These are phyloP conservation scores for Anhinga rufa DNA, from an alignment of 2,113 vertebrate species.

Conservation along the genomic window DNA sequence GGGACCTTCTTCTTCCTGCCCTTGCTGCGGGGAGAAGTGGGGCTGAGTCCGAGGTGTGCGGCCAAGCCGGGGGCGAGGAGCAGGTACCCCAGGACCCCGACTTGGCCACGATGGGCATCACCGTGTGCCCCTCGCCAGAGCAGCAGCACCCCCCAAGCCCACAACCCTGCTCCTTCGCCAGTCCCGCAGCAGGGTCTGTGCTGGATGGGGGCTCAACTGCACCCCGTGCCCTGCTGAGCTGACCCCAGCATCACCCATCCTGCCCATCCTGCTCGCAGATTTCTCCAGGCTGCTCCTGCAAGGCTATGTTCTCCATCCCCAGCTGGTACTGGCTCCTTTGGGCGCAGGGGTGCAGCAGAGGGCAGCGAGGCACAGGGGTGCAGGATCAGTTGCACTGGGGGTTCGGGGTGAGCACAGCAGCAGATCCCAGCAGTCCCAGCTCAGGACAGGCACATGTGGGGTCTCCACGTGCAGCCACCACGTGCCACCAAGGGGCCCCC, in stretches of 20 bases:
- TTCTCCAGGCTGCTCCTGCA: neutral
- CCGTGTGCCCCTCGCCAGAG: neutral
- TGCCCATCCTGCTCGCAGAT: neutral
- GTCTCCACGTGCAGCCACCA: fast-evolving
- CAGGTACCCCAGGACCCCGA: fast-evolving
- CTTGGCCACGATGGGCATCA: fast-evolving
- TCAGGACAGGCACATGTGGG: neutral
- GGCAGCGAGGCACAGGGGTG: neutral
- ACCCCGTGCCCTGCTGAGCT: neutral
- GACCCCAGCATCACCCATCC: neutral
- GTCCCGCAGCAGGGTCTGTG: neutral
- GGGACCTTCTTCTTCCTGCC: neutral
- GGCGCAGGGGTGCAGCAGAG: fast-evolving
- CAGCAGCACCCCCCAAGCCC: neutral
- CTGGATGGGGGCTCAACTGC: neutral
- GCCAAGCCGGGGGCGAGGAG: neutral
- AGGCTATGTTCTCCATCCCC: neutral
- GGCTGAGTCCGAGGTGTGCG: neutral
- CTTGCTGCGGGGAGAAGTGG: slow-evolving; percentile 39
- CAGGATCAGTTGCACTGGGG: neutral
- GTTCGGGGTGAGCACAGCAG: neutral
- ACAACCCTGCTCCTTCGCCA: neutral
- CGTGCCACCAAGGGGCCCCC: fast-evolving
- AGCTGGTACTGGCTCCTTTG: neutral
- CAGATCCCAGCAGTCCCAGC: fast-evolving